phyloP scores from a whole-genome alignment of 2,888 invertebrate species.

The Prosapia bicincta region DNA sequence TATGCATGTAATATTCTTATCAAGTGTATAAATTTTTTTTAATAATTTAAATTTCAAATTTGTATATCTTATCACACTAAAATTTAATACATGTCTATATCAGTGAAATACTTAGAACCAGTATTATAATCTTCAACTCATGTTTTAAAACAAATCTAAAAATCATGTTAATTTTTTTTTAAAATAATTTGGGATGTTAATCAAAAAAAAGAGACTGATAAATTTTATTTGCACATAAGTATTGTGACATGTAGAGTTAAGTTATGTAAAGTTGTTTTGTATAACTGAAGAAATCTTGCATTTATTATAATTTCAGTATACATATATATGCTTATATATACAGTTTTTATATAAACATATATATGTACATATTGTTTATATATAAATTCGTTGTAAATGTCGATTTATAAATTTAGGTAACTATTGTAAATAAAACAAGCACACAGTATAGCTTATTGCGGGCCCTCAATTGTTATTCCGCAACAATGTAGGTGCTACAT shows the following conservation, averaged over 20 bases:
- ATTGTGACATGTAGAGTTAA: background rate
- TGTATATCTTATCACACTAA: no score
- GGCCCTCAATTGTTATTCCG: constrained; percentile 24
- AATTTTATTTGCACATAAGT: background rate
- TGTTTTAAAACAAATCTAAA: background rate
- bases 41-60: no score
- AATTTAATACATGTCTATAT: no score
- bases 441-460: constrained; percentile 12
- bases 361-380: constrained; percentile 19
- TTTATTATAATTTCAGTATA: constrained; percentile 14
- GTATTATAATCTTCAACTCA: background rate
- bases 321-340: no score
- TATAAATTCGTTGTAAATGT: constrained; percentile 24
- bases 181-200: constrained; percentile 14
- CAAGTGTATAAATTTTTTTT: no score
- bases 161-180: background rate
- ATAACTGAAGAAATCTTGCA: constrained; percentile 8
- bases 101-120: background rate
- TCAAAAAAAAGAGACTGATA: constrained; percentile 26
- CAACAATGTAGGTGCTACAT: constrained; percentile 26
- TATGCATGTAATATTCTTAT: no score
- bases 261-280: background rate
- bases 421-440: background rate
- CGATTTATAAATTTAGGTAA: constrained; percentile 22
- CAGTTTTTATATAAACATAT: no score